Conservation (phyloP, 2,888 invertebrate species). For the Hyalella azteca region DNA sequence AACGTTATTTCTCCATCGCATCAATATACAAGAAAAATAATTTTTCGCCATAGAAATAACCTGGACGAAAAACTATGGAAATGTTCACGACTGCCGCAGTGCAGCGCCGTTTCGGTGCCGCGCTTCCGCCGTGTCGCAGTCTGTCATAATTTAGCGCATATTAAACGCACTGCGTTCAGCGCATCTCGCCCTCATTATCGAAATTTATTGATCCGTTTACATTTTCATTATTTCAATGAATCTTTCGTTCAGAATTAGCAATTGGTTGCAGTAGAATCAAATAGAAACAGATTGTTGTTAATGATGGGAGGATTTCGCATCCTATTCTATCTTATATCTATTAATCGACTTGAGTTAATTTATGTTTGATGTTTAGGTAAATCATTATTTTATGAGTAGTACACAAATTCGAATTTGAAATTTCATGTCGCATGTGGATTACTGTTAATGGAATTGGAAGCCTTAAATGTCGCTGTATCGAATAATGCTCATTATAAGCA, state of each 20-base stretch:
- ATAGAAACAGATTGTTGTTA: not conserved
- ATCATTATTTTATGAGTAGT: not conserved
- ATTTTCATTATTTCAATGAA: not conserved
- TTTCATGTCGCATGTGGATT: no score
- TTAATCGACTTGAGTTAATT: not conserved
- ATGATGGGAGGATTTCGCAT: not conserved
- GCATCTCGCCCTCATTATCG: not conserved
- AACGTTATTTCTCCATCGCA: no score
- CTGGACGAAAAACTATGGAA: no score
- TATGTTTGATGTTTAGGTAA: not conserved
- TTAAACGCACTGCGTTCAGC: not conserved
- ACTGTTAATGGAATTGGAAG: no score
- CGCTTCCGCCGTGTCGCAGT: not conserved
- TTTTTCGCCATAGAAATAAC: no score
- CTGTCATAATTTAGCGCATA: not conserved
- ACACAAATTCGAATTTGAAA: no score
- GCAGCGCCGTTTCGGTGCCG: not conserved
- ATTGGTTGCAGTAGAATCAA: not conserved
- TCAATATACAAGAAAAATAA: no score
- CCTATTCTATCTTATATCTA: not conserved
- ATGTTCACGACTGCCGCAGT: not conserved
- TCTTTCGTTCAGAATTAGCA: not conserved
- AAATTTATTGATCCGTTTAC: not conserved
- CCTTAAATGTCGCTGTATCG: no score
- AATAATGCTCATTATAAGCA: no score